Conservation (phyloP, 2,113 vertebrate species). For the Vimba vimba region DNA sequence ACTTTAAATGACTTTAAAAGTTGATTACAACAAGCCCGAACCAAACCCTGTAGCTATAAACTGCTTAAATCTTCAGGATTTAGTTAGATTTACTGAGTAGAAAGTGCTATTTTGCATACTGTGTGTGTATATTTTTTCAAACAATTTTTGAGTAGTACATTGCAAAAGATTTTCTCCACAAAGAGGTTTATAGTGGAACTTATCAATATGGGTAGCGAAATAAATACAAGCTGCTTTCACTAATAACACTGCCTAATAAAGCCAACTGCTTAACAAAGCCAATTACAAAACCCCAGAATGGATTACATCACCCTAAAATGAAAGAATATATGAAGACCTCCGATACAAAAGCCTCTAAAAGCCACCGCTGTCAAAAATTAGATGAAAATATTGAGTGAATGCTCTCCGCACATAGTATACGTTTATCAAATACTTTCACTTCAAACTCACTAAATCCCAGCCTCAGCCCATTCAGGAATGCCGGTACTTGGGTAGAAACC, state of each 20-base stretch:
- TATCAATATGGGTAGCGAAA: neutral
- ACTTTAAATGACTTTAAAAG: neutral
- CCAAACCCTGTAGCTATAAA: neutral
- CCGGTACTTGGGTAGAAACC: no score
- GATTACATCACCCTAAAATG: neutral
- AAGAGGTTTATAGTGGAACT: neutral
- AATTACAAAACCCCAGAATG: neutral
- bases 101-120: neutral
- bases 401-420: no score
- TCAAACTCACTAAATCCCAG: no score
- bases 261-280: neutral
- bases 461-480: no score
- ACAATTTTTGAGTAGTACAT: neutral
- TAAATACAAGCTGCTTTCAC: neutral
- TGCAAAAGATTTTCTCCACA: neutral
- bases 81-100: neutral
- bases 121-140: neutral
- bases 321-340: neutral
- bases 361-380: no score
- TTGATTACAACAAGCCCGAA: conserved; percentile 1
- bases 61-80: conserved; percentile 14
- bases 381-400: no score
- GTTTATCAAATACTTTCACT: no score
- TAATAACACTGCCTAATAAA: neutral
- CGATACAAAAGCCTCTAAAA: no score